phyloP scores from a whole-genome alignment of 2,113 vertebrate species.

The Cichladusa arquata region DNA sequence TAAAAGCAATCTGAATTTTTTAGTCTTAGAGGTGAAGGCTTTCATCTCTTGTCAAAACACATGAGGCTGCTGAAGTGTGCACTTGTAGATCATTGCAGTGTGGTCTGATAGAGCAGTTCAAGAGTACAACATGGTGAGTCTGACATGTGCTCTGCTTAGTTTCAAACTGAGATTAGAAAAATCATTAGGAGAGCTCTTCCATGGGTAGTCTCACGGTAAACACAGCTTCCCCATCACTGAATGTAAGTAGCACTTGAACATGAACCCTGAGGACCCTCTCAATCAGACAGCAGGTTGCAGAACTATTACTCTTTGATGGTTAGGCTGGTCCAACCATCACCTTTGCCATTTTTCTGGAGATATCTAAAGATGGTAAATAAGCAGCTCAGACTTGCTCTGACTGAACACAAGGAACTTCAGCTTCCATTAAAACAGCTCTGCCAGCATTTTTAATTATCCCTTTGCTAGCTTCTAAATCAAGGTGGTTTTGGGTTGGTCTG shows the following conservation, averaged over 20 bases:
- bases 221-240: neutral
- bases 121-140: neutral
- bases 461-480: neutral
- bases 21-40: neutral
- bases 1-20: neutral
- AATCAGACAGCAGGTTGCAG: neutral
- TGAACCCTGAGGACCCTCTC: neutral
- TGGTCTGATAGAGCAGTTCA: neutral
- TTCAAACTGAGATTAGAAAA: neutral
- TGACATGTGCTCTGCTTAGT: neutral
- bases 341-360: neutral
- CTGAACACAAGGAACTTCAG: neutral
- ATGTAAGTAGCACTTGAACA: neutral
- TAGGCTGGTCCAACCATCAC: slow-evolving; percentile 10
- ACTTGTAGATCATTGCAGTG: neutral
- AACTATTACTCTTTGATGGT: neutral
- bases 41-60: neutral
- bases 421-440: neutral
- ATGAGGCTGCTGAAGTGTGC: neutral
- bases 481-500: neutral
- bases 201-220: neutral
- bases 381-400: neutral
- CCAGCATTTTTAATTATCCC: neutral
- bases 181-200: neutral
- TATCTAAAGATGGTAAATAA: neutral